Base-by-base conservation (phyloP, 2,113 vertebrate species). In the Puntigrus tetrazona region DNA sequence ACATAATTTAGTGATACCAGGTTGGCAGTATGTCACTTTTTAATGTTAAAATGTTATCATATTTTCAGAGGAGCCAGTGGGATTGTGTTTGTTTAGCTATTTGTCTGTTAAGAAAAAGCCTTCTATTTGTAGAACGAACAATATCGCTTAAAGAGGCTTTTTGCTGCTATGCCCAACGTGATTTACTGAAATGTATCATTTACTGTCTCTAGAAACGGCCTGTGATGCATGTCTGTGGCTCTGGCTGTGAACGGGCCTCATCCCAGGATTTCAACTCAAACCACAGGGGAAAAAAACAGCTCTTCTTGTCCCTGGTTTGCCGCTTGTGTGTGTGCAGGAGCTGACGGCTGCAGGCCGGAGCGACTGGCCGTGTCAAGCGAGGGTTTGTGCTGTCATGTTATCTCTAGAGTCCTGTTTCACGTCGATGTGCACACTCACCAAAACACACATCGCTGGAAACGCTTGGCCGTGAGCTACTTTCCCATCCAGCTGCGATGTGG, bases 371-470 rank as follows among this genome's bases (percentile, higher is more conserved):
- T 87, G 88, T 87, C 86, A 86, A 78, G 47, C 57, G 67, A 77
- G 84, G 85, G 82, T 89, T 87, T 88, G 80, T 90, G 78, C 89
- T 86, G 67, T 80, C 84, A 86, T 83, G 73, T 47, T 87, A 87
- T 87, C 88, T 88, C 59, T 74, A 89, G 86, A 89, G 85, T 87
- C 86, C 78, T 87, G 82, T 92, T 92, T 88, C 91, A 89, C 55
- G 83, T 90, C 87, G 87, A 85, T 84, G 85, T 89, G 84, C 75
- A 78, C 84, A 45, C 84, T 67, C 76, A 80, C 80, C 75, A 86
- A 76, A 43, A 47, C 31, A 86, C 65, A 88, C 63, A 45, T n/a
- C 52, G 27, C 31, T 57, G 27, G 65, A 45, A 87, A 45, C 4
- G 11, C 72, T 67, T 84, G 80, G 87, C 89, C 78, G 77, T 45